Evolutionary conservation across 2,888 invertebrate species (phyloP).

Genomic region (Autographa pulchrina): DNA sequence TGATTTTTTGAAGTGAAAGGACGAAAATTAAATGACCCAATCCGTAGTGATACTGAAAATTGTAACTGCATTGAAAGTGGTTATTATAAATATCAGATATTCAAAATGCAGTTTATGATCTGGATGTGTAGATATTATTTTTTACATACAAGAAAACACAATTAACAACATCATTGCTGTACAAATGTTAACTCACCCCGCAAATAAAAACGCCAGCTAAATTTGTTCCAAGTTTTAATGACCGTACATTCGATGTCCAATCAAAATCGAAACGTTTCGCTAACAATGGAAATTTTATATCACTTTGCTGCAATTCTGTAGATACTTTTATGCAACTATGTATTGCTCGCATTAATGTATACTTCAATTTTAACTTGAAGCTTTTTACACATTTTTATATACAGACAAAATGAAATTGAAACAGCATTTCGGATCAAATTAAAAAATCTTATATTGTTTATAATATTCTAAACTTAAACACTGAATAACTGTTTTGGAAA

Average conservation of each 20-base stretch:
- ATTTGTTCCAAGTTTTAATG: constrained; percentile 71
- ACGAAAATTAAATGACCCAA: too few relatives aligned
- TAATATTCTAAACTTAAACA: too few relatives aligned
- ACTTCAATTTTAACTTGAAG: not conserved
- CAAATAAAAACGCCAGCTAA: constrained; percentile 77
- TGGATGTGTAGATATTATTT: too few relatives aligned
- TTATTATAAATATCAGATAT: not conserved
- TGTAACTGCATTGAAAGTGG: not conserved
- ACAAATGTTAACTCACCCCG: constrained; percentile 47
- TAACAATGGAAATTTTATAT: constrained; percentile 60
- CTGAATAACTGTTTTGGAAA: too few relatives aligned
- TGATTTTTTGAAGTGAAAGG: not conserved
- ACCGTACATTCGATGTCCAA: constrained; percentile 68
- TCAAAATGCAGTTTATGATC: too few relatives aligned
- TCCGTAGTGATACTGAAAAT: not conserved
- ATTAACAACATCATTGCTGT: constrained; percentile 26
- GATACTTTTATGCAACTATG: not conserved
- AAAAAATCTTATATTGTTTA: too few relatives aligned
- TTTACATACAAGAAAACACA: not conserved
- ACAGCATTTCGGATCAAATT: too few relatives aligned
- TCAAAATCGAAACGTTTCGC: constrained; percentile 65
- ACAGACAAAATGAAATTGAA: too few relatives aligned
- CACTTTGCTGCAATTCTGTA: constrained; percentile 10
- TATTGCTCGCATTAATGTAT: not conserved
- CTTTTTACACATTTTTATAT: too few relatives aligned